Evolutionary conservation across 1,140 invertebrate species (phyloP).

Genomic region (silkworm (Bombyx mori)): DNA sequence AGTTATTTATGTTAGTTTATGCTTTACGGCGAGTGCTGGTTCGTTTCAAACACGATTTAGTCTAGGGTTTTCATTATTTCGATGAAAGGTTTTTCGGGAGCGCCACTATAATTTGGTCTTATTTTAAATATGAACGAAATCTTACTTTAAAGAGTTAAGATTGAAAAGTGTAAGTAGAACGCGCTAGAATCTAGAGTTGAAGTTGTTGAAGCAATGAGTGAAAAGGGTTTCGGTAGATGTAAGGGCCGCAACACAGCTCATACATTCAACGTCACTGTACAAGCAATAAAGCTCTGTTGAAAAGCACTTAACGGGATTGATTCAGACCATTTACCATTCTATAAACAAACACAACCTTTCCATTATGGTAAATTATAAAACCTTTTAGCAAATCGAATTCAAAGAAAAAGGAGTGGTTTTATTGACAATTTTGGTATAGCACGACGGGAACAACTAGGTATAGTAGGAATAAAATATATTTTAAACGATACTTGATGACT

Average conservation of each 20-base stretch:
- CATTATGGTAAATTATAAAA: slow-evolving; percentile 70
- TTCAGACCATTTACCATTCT: slow-evolving; percentile 72
- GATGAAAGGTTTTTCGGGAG: too few relatives aligned
- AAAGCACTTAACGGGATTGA: slow-evolving; percentile 72
- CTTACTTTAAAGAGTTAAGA: too few relatives aligned
- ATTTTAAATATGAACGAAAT: too few relatives aligned
- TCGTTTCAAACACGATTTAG: slow-evolving; percentile 31
- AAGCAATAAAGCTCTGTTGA: slow-evolving; percentile 71
- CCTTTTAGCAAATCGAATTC: slow-evolving; percentile 66
- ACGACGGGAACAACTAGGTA: too few relatives aligned
- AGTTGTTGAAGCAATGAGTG: slow-evolving; percentile 2
- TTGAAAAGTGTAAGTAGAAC: too few relatives aligned
- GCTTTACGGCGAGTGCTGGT: slow-evolving; percentile 44
- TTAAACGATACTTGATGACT: too few relatives aligned
- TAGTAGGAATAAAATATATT: too few relatives aligned
- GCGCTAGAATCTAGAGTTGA: too few relatives aligned
- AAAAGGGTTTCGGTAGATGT: slow-evolving; percentile 1
- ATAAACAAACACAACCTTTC: slow-evolving; percentile 70
- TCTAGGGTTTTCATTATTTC: background rate
- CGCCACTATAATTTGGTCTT: too few relatives aligned
- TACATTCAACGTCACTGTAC: slow-evolving; percentile 54
- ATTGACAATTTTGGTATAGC: slow-evolving; percentile 6
- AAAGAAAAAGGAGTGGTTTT: slow-evolving; percentile 29
- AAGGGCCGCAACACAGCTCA: slow-evolving; percentile 23
- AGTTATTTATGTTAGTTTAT: slow-evolving; percentile 71